These are phyloP conservation scores for Gymnocheta viridis DNA, from an alignment of 2,888 invertebrate genomes.

Conservation along the genomic window DNA sequence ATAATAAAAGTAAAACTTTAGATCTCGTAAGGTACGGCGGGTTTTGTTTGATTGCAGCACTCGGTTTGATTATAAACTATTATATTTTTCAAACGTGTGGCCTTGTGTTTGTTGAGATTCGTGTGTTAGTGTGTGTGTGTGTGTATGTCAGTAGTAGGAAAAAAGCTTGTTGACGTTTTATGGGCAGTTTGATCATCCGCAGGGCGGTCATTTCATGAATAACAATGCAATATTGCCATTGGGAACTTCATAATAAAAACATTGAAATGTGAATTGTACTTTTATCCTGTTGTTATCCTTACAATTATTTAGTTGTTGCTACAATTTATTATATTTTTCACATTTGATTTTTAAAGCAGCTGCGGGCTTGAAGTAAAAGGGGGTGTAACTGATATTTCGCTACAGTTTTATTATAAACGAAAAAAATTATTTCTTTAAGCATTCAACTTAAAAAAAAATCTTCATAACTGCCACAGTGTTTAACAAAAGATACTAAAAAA, in stretches of 20 bases:
- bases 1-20: no score
- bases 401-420: constrained; percentile 25
- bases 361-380: not conserved
- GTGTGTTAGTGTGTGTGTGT: not conserved
- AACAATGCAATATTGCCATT: constrained; percentile 66
- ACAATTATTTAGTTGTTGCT: constrained; percentile 6
- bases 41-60: no score
- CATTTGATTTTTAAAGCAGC: constrained; percentile 9
- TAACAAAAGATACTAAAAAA: not conserved
- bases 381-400: not conserved
- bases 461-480: constrained; percentile 24
- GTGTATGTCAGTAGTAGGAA: not conserved
- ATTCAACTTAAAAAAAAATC: constrained; percentile 30
- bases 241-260: constrained; percentile 54
- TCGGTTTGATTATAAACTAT: no score
- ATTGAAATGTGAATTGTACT: constrained; percentile 42
- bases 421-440: constrained; percentile 64
- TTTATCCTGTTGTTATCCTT: constrained; percentile 8
- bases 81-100: no score
- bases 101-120: not conserved
- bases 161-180: constrained; percentile 51
- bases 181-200: constrained; percentile 53
- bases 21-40: no score
- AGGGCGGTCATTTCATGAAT: constrained; percentile 64
- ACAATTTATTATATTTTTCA: constrained; percentile 25